phyloP scores from a whole-genome alignment of 1,140 invertebrate species.

The Apocrypta bakeri region DNA sequence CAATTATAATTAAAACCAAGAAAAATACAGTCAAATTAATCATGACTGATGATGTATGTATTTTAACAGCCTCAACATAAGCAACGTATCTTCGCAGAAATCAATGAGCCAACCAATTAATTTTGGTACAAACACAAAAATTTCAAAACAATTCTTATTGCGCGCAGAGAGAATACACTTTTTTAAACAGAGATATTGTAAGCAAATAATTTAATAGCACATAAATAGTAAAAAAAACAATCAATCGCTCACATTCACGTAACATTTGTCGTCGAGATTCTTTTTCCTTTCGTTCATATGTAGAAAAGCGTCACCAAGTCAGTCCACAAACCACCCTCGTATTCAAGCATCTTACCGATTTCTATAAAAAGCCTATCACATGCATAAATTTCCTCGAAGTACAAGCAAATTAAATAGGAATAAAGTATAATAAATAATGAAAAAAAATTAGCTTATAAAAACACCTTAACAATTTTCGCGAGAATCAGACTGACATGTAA shows the following conservation, averaged over 20 bases:
- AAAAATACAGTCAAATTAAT: not conserved
- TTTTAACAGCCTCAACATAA: not conserved
- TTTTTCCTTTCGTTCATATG: not conserved
- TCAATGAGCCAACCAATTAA: not conserved
- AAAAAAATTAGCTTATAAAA: not conserved
- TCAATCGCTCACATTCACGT: not conserved
- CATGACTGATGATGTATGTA: not conserved
- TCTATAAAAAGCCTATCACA: not conserved
- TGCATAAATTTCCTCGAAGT: not conserved
- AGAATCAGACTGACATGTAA: not conserved
- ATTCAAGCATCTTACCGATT: not conserved
- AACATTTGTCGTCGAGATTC: not conserved
- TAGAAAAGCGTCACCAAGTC: not conserved
- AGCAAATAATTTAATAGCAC: slow-evolving; percentile 5
- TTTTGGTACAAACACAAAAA: not conserved
- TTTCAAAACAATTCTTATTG: not conserved
- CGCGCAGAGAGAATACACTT: not conserved
- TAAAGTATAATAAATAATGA: not conserved
- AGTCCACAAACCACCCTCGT: not conserved
- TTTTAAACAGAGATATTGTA: not conserved
- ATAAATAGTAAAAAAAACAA: slow-evolving; percentile 15
- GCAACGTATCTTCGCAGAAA: no score
- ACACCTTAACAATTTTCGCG: not conserved
- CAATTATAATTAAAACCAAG: not conserved
- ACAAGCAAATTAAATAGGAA: not conserved